Conservation (phyloP, 2,113 vertebrate species). For the Hemicordylus capensis region DNA sequence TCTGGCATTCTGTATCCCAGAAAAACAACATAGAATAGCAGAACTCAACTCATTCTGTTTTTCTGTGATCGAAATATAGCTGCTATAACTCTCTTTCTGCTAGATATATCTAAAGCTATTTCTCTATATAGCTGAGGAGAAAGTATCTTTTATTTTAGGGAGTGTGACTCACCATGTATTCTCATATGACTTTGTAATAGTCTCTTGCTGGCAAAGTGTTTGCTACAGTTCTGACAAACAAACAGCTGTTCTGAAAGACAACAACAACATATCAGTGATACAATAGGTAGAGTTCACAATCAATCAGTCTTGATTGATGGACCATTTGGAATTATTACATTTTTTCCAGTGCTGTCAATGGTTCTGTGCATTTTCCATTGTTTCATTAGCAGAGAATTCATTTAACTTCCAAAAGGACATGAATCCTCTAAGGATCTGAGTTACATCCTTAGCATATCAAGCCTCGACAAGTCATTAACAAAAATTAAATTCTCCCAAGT, state of each 20-base stretch:
- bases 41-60: not conserved
- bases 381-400: slow-evolving; percentile 3
- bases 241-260: slow-evolving; percentile 54
- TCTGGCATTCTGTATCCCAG: not conserved
- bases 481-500: slow-evolving; percentile 13
- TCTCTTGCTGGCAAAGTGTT: slow-evolving; percentile 78
- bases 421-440: not conserved
- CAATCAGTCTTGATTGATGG: not conserved
- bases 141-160: not conserved
- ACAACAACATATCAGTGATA: not conserved
- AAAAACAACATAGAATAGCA: not conserved
- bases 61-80: not conserved
- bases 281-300: slow-evolving; percentile 12
- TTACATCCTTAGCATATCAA: not conserved
- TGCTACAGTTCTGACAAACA: slow-evolving; percentile 76
- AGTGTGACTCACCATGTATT: slow-evolving; percentile 63
- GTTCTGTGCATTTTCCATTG: not conserved
- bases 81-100: not conserved
- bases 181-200: slow-evolving; percentile 75
- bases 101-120: not conserved
- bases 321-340: not conserved
- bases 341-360: not conserved
- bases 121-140: slow-evolving; percentile 12
- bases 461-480: not conserved
- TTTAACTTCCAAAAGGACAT: slow-evolving; percentile 7